Base-by-base conservation (phyloP, 35 echinoderm and acorn worm genomes). In the Diadema setosum region DNA sequence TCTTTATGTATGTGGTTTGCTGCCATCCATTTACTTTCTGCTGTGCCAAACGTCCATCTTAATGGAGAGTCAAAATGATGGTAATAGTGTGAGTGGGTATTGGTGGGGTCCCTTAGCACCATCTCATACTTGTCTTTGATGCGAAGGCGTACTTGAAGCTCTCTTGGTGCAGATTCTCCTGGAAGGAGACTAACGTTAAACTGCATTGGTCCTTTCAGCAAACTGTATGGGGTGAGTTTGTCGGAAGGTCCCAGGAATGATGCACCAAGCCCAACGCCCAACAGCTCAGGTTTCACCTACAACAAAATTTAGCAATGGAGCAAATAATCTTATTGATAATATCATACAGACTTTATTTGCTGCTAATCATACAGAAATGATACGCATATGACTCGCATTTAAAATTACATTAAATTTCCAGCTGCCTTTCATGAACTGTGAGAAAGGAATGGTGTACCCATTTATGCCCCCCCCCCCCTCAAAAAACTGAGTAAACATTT, bases 151-250 rank as follows among this genome's bases (percentile, higher is more conserved):
- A 85, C 31, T 34, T 85, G 50, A 39, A 85, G 61, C 59, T 85
- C 83, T 64, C 65, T 33, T 5, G 83, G 83, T 7, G 32, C 32
- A 20, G 36, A 23, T 36, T 85, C 34, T 65, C 83, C 83, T 40
- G 83, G 11, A 12, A 58, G 52, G 32, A 85, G 16, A 64, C 50
- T 85, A 7, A 85, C 65, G 55, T 85, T 85, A 58, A 85, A 61
- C 20, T 85, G 50, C 21, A 65, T 61, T 85, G 83, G 83, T 39
- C 83, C 58, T 17, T 6, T 25, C 31, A 85, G 58, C 2, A 39
- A 58, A 4, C 27, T 17, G 24, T 5, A 42, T 3, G 83, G 83
- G 48, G 57, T 41, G 73, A 78, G 73, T 44, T 44, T 39, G 20
- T 39, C 40, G 24, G 39, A 78, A 11, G 73, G 73, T 24, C 12